Evolutionary conservation across 2,888 invertebrate genomes (phyloP), one percentile per base, ranked within the genome.

Genomic region (Zhuqinia jingwanae): DNA sequence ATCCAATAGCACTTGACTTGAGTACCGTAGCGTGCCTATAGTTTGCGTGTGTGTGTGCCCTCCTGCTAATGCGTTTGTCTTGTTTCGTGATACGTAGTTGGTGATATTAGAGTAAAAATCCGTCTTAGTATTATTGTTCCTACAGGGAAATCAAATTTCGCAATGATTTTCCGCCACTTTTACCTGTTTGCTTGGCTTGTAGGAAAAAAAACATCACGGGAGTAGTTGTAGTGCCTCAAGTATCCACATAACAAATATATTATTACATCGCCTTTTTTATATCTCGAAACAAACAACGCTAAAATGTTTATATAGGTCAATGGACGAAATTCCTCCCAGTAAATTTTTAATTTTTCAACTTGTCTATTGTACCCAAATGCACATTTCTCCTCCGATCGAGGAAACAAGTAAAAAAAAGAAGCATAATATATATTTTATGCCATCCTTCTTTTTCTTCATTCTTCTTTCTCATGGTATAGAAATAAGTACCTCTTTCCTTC

Each of bases 261-360:
- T 63, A 36, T 15, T n/a, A n/a, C n/a, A n/a, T n/a, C n/a, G n/a
- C n/a, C n/a, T n/a, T n/a, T n/a, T n/a, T n/a, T 6, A 17, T 63
- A n/a, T 36, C 36, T 63, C 36, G 17, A 11, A 20, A 60, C 22
- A 27, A 8, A 63, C 63, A 0, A 30, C 15, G n/a, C n/a, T n/a
- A 11, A 15, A 63, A 63, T 63, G 36, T 30, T 73, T 53, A 50
- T 73, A 50, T 78, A 45, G 70, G 68, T 56, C 80, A 56, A 68
- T 68, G 56, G 68, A 80, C 68, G 80, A 68, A 80, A 68, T 68
- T 56, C 36, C 5, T 8, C 36, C 5, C 36, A 80, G 68, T 68
- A 80, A 53, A 68, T 68, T 68, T 68, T 79, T 79, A 68, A 79
- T 80, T 80, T 76, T 8, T 68, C 45, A 75, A 13, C 45, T 60